Percentiles rank a stretch among this genome's conserved stretches.
Evolutionary conservation across 2,113 vertebrate species (phyloP).

Genomic region (Dromas ardeola): DNA sequence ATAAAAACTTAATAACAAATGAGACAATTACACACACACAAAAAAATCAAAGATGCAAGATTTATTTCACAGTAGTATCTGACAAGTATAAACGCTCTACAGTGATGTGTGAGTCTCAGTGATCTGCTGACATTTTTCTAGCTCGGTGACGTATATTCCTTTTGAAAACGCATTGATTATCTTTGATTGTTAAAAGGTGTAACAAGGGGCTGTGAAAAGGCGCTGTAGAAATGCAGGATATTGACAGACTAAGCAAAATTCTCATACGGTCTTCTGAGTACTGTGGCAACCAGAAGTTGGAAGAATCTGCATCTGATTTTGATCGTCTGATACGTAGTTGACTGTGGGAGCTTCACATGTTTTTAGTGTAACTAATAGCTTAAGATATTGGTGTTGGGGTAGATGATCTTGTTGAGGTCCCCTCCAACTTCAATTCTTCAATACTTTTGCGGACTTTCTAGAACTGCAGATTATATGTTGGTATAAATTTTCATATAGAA

Average conservation of each 20-base stretch:
- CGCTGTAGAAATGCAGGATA: neutral
- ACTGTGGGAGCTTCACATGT: neutral
- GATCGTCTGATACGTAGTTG: neutral
- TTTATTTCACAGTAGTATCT: neutral
- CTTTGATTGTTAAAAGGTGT: neutral
- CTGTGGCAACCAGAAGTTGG: neutral
- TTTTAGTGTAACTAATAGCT: neutral
- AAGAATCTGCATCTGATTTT: neutral
- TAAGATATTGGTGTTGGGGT: neutral
- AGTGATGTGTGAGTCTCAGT: neutral
- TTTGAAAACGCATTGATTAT: neutral
- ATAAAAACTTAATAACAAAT: neutral
- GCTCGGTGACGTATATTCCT: neutral
- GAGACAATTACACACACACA: neutral
- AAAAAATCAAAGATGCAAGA: neutral
- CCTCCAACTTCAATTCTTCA: neutral
- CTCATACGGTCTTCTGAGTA: fast-evolving
- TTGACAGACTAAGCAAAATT: neutral
- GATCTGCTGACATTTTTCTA: neutral
- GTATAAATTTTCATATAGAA: neutral
- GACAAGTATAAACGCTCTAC: neutral
- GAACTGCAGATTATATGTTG: neutral
- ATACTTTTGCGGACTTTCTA: neutral
- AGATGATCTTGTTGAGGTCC: neutral
- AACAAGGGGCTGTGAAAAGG: neutral